These are phyloP conservation scores for Cancer borealis DNA, from an alignment of 2,888 invertebrate species.

Conservation along the genomic window DNA sequence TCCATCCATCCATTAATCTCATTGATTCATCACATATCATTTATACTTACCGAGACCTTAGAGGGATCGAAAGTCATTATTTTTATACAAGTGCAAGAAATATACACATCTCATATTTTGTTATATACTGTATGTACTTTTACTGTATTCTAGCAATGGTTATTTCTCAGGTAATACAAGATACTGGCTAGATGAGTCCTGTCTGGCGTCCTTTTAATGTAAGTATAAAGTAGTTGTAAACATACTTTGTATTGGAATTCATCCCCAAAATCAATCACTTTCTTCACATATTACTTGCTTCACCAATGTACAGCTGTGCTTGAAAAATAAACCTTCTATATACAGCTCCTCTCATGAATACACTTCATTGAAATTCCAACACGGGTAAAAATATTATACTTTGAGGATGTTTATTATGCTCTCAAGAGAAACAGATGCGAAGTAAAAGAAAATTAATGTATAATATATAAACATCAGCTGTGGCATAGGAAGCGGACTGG, in stretches of 20 bases:
- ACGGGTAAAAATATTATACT: constrained; percentile 32
- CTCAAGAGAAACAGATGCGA: background rate
- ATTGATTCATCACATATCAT: background rate
- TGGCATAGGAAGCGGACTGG: constrained; percentile 24
- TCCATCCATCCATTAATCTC: background rate
- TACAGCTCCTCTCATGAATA: constrained; percentile 42
- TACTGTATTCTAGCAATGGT: background rate
- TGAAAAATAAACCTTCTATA: constrained; percentile 63
- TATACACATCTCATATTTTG: background rate
- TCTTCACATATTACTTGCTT: constrained; percentile 52
- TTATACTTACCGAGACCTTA: background rate
- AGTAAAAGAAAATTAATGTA: background rate
- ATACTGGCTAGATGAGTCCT: too few relatives aligned
- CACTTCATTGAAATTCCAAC: constrained; percentile 21
- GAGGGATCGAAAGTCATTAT: too few relatives aligned
- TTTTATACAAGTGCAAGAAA: background rate
- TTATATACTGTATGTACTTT: background rate
- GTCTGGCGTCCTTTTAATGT: too few relatives aligned
- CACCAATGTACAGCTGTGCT: constrained; percentile 57
- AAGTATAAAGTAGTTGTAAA: too few relatives aligned
- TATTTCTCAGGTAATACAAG: background rate
- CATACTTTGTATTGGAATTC: too few relatives aligned
- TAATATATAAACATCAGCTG: background rate
- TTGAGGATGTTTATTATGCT: background rate
- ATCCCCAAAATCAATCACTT: background rate